Base-by-base conservation (phyloP, 23 tunicate species). In the Botrylloides violaceus region DNA sequence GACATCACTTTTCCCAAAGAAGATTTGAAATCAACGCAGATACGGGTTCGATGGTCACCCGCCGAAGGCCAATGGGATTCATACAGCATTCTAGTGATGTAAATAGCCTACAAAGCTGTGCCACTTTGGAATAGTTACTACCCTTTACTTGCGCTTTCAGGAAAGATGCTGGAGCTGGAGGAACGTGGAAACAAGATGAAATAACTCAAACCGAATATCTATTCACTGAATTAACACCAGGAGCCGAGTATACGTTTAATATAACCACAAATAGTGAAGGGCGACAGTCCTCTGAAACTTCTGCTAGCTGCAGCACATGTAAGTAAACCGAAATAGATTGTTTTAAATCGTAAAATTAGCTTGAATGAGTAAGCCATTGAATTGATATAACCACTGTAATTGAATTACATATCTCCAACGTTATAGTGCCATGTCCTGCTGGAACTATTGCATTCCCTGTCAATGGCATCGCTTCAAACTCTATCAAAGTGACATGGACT, bases 181-280 rank as follows among this genome's bases (percentile, higher is more conserved):
- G 61, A 4, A 83, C 80, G 3, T 36, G 77, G 68, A 85, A 29
- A 33, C 43, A 76, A 18, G 77, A 66, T 20, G 84, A 85, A 24
- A n/a, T 79, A 3, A 80, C 43, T 36, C 55, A 66, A 47, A 66
- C 84, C 21, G 25, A 66, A 31, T 48, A 80, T 71, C 18, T 49
- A 23, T 61, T 85, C 18, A 70, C 79, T 1, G 71, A 75, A 32
- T 64, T 85, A 22, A 74, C 63, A 1, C 94, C 94, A 25, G 94
- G 94, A 7, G 76, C 84, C 27, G 55, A 59, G 6, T 85, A 85
- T 56, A 59, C 61, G 5, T 73, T 85, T n/a, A 63, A 65, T 0
- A 83, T 85, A 35, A 70, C 79, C 22, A 77, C 84, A 15, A 75
- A 78, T 64, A 50, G 94, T 29, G 94, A 85, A 39, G 81, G 84